Base-by-base conservation (phyloP, 2,113 vertebrate genomes). In the Hypocryptadius cinnamomeus region DNA sequence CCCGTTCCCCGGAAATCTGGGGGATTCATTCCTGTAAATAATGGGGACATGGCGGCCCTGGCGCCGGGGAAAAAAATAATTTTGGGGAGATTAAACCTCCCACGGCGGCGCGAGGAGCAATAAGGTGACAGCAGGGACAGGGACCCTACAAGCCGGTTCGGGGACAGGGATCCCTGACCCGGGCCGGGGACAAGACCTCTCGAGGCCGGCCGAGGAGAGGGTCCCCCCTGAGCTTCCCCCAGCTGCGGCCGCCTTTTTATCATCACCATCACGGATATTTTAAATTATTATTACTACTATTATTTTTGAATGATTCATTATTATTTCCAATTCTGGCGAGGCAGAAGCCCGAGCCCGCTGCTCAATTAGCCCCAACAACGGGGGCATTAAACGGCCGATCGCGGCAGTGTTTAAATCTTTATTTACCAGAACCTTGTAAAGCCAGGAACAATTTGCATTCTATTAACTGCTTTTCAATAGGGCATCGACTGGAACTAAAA, bases 381-480 rank as follows among this genome's bases (percentile, higher is more conserved):
- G 98, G 98, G 98, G 97, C 98, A 98, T 98, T 98, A 99, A 98
- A 97, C 96, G 98, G 98, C 98, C 98, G 97, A 98, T 98, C 97
- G 98, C 98, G 92, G 94, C 96, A 98, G 98, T 98, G 98, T 98
- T 99, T 99, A 98, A 99, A 99, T 98, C 98, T 98, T 99, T 99
- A 99, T 99, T 99, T 98, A 98, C 98, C 98, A 98, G 98, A 98
- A 98, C 98, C 97, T 98, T 98, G 98, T 98, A 98, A 98, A 98
- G 98, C 97, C 96, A 97, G 97, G 96, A 98, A 98, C 98, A 98
- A 99, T 99, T 99, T 99, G 98, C 98, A 98, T 98, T 98, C 98
- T 98, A 99, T 99, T 99, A 99, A 99, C 98, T 97, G 98, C 98
- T 99, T 99, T 99, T 98, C 98, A 99, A 99, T 98, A 98, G 98